Base-by-base conservation (phyloP, 2,888 invertebrate species). In the Plebejus argus region DNA sequence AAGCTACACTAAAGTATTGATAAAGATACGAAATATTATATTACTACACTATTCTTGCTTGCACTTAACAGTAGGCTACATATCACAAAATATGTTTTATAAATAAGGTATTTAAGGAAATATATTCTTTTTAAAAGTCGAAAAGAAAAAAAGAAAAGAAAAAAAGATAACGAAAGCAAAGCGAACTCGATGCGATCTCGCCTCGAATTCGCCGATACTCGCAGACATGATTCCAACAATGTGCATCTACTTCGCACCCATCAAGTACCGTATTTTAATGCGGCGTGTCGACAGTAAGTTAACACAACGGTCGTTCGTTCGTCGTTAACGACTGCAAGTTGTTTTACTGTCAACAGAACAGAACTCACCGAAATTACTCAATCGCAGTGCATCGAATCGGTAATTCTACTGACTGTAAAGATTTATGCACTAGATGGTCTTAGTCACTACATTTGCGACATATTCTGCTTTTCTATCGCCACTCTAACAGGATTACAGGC, bases 261-360 rank as follows among this genome's bases (percentile, higher is more conserved):
- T 92, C 90, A 91, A 91, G 87, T 89, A 85, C 82, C 84, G 85
- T 88, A 92, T 82, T 93, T 93, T 93, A 93, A 86, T 87, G 85
- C 88, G 83, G 80, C 85, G 84, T 85, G 58, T 85, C 87, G 87
- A 82, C 89, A 86, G 88, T 93, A 92, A 91, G 88, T 93, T 91
- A 90, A 89, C 86, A 82, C 88, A 90, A 91, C 89, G 89, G 85
- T 87, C 89, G 83, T 85, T 87, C 88, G 85, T 89, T 90, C 89
- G 87, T 84, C 79, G 85, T 86, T 92, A 92, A 93, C 91, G 91
- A 90, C 91, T 91, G 91, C 88, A 85, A 86, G 85, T 86, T 87
- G 89, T 87, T 91, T 91, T 88, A 87, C 85, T 90, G 90, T 87
- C 88, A 89, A 88, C 88, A 86, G 85, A 87, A 77, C 53, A 77